Base-by-base conservation (phyloP, 2,797 vertebrate species). In the Clarias pachynema region DNA sequence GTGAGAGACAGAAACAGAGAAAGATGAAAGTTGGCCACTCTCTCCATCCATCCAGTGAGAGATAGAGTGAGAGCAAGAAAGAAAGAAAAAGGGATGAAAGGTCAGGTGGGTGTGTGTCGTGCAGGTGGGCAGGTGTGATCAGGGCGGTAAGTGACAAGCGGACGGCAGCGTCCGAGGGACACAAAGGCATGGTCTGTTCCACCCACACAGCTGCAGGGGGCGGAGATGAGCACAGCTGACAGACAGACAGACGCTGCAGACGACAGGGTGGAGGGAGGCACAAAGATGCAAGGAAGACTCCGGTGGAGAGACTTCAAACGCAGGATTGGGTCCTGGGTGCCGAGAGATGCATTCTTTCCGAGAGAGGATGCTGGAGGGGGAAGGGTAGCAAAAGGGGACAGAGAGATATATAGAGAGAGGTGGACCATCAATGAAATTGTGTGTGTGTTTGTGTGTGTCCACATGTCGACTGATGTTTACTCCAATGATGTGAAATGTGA, bases 101-200 rank as follows among this genome's bases (percentile, higher is more conserved):
- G 57, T 84, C 75, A 75, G 65, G 70, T 59, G 20, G 44, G 81
- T 87, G 89, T 87, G 89, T 77, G 60, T 90, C 81, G 89, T 84
- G 91, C 95, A 95, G 95, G 94, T 95, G 94, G 94, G 93, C 94
- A 95, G 95, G 94, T 95, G 94, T 92, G 93, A 94, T 93, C 91
- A 81, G 89, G 91, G 91, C 87, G 93, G 91, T 91, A 90, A 91
- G 89, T 89, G 93, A 91, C 89, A 91, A 91, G 92, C 88, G 89
- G 91, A 83, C 90, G 91, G 89, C 62, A 86, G 93, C 90, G 79
- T 87, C 91, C 89, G 89, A 87, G 89, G 84, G 91, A 92, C 91
- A 95, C 94, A 96, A 95, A 93, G 93, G 89, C 83, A 86, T 85
- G 69, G 87, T 93, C 92, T 96, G 94, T 96, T 91, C 90, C 85